Percentiles rank a stretch among this genome's conserved stretches.
Evolutionary conservation across 2,888 invertebrate species (phyloP).

Genomic region (Hyles lineata): DNA sequence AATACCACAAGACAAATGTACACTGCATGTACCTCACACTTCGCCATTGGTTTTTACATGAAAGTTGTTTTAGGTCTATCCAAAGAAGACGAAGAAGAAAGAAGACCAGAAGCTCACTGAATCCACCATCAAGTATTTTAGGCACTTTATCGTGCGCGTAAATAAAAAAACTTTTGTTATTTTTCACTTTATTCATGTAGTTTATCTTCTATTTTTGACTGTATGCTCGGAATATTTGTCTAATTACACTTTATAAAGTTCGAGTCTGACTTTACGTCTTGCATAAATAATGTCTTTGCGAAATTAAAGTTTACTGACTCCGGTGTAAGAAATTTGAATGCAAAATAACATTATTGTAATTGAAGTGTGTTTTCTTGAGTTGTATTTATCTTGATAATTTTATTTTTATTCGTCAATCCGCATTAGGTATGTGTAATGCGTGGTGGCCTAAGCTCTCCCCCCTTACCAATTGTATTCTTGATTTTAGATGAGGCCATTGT

Average conservation of each 20-base stretch:
- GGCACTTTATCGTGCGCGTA: no score
- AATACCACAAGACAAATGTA: no score
- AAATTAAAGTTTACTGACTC: conserved; percentile 23
- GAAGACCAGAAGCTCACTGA: no score
- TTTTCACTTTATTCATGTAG: background rate
- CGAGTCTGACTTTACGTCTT: conserved; percentile 4
- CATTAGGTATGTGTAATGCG: no score
- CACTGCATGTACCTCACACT: no score
- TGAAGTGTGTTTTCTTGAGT: background rate
- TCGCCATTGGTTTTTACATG: no score
- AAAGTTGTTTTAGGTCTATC: no score
- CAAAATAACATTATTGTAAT: conserved; percentile 15
- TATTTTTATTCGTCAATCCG: background rate
- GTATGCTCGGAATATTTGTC: conserved; percentile 22
- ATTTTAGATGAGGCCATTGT: no score
- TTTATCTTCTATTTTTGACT: conserved; percentile 4
- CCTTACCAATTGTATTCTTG: no score
- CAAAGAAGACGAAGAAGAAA: no score
- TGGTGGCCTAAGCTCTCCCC: no score
- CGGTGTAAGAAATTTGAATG: conserved; percentile 19
- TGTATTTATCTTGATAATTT: background rate
- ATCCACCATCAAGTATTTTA: no score
- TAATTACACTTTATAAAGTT: conserved; percentile 20
- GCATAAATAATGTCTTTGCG: conserved; percentile 21
- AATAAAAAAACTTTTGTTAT: background rate